phyloP scores from a whole-genome alignment of 2,113 vertebrate species.

The Triplophysa tibetana region DNA sequence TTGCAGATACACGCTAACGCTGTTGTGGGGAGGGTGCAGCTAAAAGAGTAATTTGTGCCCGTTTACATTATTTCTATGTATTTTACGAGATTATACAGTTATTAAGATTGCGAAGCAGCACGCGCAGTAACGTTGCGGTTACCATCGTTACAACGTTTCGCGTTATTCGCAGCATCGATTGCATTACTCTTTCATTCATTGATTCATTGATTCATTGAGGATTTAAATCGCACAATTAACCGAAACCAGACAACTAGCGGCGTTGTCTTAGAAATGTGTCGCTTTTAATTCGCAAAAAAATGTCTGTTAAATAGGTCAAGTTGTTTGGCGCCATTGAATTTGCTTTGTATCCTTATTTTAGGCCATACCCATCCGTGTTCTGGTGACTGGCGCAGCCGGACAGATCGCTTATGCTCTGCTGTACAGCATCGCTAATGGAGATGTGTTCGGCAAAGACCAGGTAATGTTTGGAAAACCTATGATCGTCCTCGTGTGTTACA shows the following conservation, averaged over 20 bases:
- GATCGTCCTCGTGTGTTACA: too few species aligned
- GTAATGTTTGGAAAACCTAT: constrained; percentile 62
- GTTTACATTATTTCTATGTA: background rate
- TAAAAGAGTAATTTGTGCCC: background rate
- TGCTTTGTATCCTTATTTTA: constrained; percentile 56
- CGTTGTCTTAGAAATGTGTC: too few species aligned
- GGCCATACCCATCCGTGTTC: constrained; percentile 86
- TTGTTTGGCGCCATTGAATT: background rate
- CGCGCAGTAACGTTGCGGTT: background rate
- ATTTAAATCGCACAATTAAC: background rate
- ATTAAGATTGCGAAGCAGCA: background rate
- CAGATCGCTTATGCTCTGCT: constrained; percentile 97
- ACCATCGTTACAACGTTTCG: constrained; percentile 2
- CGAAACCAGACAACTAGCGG: too few species aligned
- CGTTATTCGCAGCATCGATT: background rate
- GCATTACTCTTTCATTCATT: constrained; percentile 12
- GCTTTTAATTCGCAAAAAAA: background rate
- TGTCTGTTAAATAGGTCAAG: constrained; percentile 35
- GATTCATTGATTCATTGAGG: background rate
- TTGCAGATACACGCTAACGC: background rate
- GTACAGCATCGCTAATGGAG: constrained; percentile 94
- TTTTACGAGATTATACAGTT: too few species aligned
- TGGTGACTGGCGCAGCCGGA: constrained; percentile 94
- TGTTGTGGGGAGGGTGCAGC: background rate
- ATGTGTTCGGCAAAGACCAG: constrained; percentile 97